Base-by-base conservation (phyloP, 1,140 invertebrate species). In the Heliconius congener region DNA sequence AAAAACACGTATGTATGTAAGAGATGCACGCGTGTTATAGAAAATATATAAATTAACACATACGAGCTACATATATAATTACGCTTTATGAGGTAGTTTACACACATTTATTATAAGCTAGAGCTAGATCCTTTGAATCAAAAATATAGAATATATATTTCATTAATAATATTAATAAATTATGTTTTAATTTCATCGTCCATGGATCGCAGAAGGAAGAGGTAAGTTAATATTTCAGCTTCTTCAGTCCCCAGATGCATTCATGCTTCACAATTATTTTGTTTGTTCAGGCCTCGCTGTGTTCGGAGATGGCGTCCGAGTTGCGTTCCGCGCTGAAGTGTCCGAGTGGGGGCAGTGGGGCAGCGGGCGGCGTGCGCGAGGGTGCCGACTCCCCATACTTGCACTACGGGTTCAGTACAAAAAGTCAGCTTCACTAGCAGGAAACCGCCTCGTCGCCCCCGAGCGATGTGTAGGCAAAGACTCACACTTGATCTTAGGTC, bases 301-400 rank as follows among this genome's bases (percentile, higher is more conserved):
- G 96, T 93, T 95, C 96, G 78, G 96, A 96, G 92, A 96, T 96
- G 96, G 95, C 96, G 66, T 95, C 95, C 60, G 97, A 97, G 90
- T 93, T 97, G 81, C 96, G 96, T 82, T 96, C 96, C 82, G 96
- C 96, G 66, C 90, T 97, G 79, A 95, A 96, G 86, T 97, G 96
- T 86, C 95, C 95, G 39, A 96, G 95, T 55, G 94, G 95, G 37
- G 95, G 95, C 78, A 95, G 91, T 46, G 90, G 86, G 85, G 88
- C 30, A 81, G 84, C 74, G 80, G 81, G 81, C 81, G 77, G 90
- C 85, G 16, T 91, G 46, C 85, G 94, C 82, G 89, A 96, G 87
- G 90, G 93, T 81, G 91, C 91, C 73, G 88, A 89, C 60, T 95
- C 94, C 11, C 95, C 96, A 5, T 96, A 96, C 89, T 92, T 96